phyloP scores from a whole-genome alignment of 2,113 vertebrate genomes.

The Scatophagus argus region DNA sequence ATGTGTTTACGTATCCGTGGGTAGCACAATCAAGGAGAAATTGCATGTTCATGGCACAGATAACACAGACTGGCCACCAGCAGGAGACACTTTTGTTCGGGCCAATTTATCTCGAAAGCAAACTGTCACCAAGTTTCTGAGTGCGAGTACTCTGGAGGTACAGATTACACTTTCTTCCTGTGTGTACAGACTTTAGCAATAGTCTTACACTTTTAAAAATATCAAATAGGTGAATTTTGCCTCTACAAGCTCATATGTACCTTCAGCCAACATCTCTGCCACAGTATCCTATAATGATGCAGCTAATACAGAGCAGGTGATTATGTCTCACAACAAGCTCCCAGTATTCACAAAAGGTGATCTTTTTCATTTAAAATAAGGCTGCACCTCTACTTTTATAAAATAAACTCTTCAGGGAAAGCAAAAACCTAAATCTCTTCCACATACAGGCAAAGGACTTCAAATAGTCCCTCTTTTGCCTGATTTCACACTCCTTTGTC shows the following conservation, averaged over 20 bases:
- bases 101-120: conserved; percentile 77
- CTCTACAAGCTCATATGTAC: neutral
- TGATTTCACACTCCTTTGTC: conserved; percentile 67
- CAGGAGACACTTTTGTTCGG: conserved; percentile 72
- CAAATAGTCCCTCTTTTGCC: conserved; percentile 35
- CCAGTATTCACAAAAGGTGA: neutral
- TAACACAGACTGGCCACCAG: conserved; percentile 76
- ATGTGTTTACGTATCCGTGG: conserved; percentile 77
- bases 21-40: conserved; percentile 79
- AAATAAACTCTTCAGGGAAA: conserved; percentile 7
- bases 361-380: conserved; percentile 6
- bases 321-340: conserved; percentile 36
- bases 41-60: conserved; percentile 80
- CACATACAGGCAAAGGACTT: conserved; percentile 44
- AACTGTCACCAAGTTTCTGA: conserved; percentile 74
- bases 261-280: neutral
- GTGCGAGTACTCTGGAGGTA: conserved; percentile 47
- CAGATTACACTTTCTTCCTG: conserved; percentile 44
- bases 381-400: conserved; percentile 14
- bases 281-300: conserved; percentile 22
- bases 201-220: conserved; percentile 38
- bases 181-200: conserved; percentile 32
- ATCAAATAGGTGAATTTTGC: conserved; percentile 12
- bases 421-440: conserved; percentile 33
- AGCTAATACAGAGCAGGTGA: conserved; percentile 17